A percentile compares a stretch with the other conserved stretches of the same genome.
Evolutionary conservation across 2,888 invertebrate species (phyloP).

Genomic region (Pocota personata): DNA sequence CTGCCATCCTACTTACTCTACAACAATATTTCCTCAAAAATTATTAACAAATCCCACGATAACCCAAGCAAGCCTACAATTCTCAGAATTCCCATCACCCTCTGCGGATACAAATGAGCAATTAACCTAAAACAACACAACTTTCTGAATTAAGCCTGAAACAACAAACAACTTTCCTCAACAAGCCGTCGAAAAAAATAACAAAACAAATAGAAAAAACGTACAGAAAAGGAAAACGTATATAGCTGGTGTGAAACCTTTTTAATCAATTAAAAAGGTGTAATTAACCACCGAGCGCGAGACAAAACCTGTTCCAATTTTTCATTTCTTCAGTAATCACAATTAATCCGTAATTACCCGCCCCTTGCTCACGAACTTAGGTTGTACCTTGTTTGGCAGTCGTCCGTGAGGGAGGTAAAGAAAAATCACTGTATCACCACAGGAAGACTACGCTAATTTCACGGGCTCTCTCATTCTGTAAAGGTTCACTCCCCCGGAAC

Average conservation of each 20-base stretch:
- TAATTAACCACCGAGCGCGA: constrained; percentile 19
- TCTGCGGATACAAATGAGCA: constrained; percentile 2
- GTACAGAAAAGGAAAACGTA: not conserved
- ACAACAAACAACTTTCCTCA: constrained; percentile 3
- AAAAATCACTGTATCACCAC: constrained; percentile 36
- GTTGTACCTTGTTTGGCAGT: not conserved
- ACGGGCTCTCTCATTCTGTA: not conserved
- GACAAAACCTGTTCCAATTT: constrained; percentile 18
- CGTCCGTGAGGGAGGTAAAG: not conserved
- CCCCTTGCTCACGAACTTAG: not conserved
- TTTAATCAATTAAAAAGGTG: constrained; percentile 44
- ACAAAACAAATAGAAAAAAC: not conserved
- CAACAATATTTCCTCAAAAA: not conserved
- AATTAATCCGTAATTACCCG: constrained; percentile 53
- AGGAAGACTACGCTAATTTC: constrained; percentile 10
- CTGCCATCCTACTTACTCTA: too few relatives aligned
- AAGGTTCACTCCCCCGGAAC: not conserved
- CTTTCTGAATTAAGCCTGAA: not conserved
- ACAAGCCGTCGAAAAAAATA: not conserved
- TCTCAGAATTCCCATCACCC: not conserved
- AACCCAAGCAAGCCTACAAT: not conserved
- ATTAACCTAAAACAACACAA: constrained; percentile 31
- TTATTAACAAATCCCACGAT: not conserved
- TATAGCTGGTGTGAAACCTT: constrained; percentile 6
- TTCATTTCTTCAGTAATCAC: constrained; percentile 45